Percentiles rank a stretch among this genome's conserved stretches.
Evolutionary conservation across 2,113 vertebrate species (phyloP).

Genomic region (Lampris incognitus): DNA sequence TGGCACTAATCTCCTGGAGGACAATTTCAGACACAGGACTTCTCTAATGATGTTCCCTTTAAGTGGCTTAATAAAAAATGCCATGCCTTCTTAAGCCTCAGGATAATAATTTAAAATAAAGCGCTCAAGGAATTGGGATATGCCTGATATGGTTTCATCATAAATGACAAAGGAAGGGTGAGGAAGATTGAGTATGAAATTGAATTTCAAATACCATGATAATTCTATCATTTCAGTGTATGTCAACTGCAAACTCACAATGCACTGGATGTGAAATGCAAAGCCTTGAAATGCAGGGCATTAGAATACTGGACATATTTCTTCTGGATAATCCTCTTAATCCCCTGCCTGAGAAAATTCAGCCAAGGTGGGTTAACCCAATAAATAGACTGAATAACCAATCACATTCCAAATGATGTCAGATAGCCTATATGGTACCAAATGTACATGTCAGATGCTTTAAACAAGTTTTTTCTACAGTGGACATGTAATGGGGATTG

Average conservation of each 20-base stretch:
- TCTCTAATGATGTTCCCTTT: neutral
- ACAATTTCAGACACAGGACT: neutral
- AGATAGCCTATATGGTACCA: neutral
- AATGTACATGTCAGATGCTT: neutral
- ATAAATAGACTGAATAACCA: neutral
- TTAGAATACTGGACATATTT: slow-evolving; percentile 63
- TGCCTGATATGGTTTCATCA: neutral
- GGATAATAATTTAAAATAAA: neutral
- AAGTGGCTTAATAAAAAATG: slow-evolving; percentile 4
- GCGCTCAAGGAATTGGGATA: neutral
- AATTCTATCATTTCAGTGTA: neutral
- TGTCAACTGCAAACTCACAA: slow-evolving; percentile 2
- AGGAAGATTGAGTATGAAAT: neutral
- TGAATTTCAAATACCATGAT: neutral
- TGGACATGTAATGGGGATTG: too few relatives aligned
- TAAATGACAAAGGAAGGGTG: neutral
- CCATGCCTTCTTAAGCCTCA: neutral
- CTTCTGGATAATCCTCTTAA: slow-evolving; percentile 70
- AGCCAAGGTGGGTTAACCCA: slow-evolving; percentile 48
- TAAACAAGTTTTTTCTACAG: too few relatives aligned
- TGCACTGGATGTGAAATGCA: neutral
- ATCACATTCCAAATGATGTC: neutral
- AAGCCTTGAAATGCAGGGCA: slow-evolving; percentile 45
- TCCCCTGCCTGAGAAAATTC: slow-evolving; percentile 41
- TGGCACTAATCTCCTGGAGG: slow-evolving; percentile 9